Evolutionary conservation across 1,140 invertebrate genomes (phyloP).

Genomic region (Aphelenchoides fujianensis): DNA sequence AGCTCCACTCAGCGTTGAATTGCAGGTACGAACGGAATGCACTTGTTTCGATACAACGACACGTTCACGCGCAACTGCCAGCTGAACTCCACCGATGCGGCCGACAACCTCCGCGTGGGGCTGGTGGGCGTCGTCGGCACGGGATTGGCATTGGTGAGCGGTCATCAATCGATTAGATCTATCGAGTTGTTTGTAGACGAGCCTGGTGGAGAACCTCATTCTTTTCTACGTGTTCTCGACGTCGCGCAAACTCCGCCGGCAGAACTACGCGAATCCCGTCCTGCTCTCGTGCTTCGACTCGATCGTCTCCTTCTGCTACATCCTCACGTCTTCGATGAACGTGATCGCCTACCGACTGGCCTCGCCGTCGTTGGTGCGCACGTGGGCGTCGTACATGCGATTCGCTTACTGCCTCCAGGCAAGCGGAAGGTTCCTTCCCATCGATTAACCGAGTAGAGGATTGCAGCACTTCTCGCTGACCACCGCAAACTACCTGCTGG

Average conservation of each 20-base stretch:
- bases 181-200: conserved; percentile 21
- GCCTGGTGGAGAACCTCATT: conserved; percentile 41
- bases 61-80: conserved; percentile 6
- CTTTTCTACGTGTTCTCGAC: conserved; percentile 57
- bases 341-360: conserved; percentile 38
- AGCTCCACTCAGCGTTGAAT: no score
- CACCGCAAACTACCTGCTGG: conserved; percentile 51
- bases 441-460: conserved; percentile 17
- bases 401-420: conserved; percentile 51
- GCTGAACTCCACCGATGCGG: conserved; percentile 16
- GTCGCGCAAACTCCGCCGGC: conserved; percentile 52
- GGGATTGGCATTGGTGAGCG: conserved; percentile 3
- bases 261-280: conserved; percentile 57
- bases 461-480: conserved; percentile 49
- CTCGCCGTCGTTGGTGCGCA: conserved; percentile 12
- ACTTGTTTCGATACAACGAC: conserved; percentile 26
- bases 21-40: conserved; percentile 15
- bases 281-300: conserved; percentile 47
- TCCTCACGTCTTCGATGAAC: conserved; percentile 46
- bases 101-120: conserved; percentile 20
- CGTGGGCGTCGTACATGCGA: conserved; percentile 50
- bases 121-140: conserved; percentile 19
- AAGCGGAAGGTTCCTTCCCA: no score
- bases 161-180: background rate
- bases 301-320: conserved; percentile 45